phyloP scores from a whole-genome alignment of 2,888 invertebrate species.

The Portevinia maculata region DNA sequence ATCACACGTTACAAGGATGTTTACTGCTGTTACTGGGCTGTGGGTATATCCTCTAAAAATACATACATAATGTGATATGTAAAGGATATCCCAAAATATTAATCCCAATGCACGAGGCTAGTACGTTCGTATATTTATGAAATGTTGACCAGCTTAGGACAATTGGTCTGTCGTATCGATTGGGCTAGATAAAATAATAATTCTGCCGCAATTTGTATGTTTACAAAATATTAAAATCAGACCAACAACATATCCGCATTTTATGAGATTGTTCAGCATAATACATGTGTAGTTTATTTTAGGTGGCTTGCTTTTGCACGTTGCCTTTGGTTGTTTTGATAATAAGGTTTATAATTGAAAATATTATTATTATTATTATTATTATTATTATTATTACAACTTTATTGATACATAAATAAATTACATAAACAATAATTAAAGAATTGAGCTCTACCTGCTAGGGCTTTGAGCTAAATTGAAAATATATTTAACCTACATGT shows the following conservation, averaged over 20 bases:
- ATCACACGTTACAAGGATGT: conserved; percentile 16
- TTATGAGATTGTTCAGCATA: conserved; percentile 41
- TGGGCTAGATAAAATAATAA: conserved; percentile 72
- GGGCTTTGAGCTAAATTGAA: too few relatives aligned
- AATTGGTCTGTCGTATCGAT: conserved; percentile 51
- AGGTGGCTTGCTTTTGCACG: conserved; percentile 11
- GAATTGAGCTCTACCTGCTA: too few relatives aligned
- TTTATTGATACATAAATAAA: too few relatives aligned
- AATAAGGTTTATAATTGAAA: too few relatives aligned
- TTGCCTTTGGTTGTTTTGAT: conserved; percentile 8
- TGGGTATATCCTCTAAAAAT: conserved; percentile 1
- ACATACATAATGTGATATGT: background rate
- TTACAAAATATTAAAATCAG: conserved; percentile 63
- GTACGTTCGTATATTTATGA: background rate
- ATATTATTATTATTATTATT: too few relatives aligned
- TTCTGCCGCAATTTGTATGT: conserved; percentile 70
- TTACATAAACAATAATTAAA: too few relatives aligned
- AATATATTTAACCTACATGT: too few relatives aligned
- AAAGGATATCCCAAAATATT: conserved; percentile 13
- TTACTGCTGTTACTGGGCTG: background rate
- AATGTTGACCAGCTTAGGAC: conserved; percentile 32
- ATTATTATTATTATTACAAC: too few relatives aligned
- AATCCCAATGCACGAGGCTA: conserved; percentile 37
- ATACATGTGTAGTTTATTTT: conserved; percentile 23
- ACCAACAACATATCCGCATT: conserved; percentile 27